Percentiles rank a stretch among this genome's conserved stretches.
These are phyloP conservation scores for Cervus canadensis DNA, from an alignment of 2,113 vertebrate genomes.

Conservation along the genomic window DNA sequence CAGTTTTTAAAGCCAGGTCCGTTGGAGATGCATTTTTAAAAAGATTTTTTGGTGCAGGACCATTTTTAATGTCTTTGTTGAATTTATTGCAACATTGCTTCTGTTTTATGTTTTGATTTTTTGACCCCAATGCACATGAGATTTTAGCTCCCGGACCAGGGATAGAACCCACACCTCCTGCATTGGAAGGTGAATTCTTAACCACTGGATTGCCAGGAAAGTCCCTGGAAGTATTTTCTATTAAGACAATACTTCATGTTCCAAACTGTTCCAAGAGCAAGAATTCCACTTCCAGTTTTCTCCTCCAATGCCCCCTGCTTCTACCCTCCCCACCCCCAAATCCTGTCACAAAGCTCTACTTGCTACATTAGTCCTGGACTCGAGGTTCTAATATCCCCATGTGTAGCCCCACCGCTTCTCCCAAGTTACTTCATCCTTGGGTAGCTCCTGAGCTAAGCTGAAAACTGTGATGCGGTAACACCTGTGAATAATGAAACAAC, in stretches of 20 bases:
- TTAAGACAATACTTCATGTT: neutral
- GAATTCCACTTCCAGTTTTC: neutral
- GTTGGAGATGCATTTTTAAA: neutral
- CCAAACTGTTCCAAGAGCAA: neutral
- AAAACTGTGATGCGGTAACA: neutral
- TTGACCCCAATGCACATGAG: neutral
- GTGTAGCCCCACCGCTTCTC: no score
- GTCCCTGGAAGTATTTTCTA: neutral
- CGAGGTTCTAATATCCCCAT: neutral
- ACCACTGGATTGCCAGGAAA: neutral
- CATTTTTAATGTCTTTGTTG: neutral
- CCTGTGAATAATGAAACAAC: neutral
- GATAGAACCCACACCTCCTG: neutral
- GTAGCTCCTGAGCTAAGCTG: neutral
- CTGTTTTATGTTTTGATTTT: neutral
- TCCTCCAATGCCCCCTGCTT: neutral
- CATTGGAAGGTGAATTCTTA: neutral
- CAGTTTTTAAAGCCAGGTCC: neutral
- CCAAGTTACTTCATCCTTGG: neutral
- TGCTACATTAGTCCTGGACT: neutral
- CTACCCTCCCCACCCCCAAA: neutral
- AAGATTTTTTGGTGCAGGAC: neutral
- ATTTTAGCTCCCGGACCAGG: neutral
- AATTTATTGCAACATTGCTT: neutral
- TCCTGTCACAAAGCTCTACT: neutral